Percentiles rank a stretch among this genome's conserved stretches.
Evolutionary conservation across 2,797 vertebrate genomes (phyloP).

Genomic region (Sebastes hopkinsi): DNA sequence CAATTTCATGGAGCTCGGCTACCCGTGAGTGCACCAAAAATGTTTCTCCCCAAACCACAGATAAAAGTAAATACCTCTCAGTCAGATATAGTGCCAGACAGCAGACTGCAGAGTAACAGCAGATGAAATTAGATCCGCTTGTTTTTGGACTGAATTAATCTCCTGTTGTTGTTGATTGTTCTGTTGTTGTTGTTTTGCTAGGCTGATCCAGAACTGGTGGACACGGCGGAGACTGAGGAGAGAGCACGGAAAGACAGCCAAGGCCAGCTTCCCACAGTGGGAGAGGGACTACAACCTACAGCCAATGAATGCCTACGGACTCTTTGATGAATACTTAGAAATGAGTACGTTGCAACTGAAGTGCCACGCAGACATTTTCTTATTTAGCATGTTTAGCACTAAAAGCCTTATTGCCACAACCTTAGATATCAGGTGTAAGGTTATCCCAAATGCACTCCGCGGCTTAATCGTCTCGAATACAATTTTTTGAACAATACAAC

Average conservation of each 20-base stretch:
- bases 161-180: background rate
- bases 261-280: constrained; percentile 90
- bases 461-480: constrained; percentile 24
- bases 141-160: background rate
- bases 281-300: constrained; percentile 94
- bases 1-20: constrained; percentile 96
- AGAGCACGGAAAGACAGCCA: constrained; percentile 85
- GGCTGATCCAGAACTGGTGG: constrained; percentile 96
- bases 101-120: background rate
- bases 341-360: constrained; percentile 86
- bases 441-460: background rate
- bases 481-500: background rate
- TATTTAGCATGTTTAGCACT: background rate
- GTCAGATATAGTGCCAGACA: background rate
- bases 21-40: constrained; percentile 85
- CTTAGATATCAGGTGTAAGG: constrained; percentile 6
- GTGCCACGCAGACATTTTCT: background rate
- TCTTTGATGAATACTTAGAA: constrained; percentile 95
- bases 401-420: background rate
- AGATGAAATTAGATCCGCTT: background rate
- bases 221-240: constrained; percentile 87
- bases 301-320: constrained; percentile 92
- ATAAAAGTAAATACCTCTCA: background rate
- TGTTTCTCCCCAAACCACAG: background rate
- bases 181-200: constrained; percentile 42